Evolutionary conservation across 2,113 vertebrate species (phyloP).

Genomic region (Neolamprologus ventralis): DNA sequence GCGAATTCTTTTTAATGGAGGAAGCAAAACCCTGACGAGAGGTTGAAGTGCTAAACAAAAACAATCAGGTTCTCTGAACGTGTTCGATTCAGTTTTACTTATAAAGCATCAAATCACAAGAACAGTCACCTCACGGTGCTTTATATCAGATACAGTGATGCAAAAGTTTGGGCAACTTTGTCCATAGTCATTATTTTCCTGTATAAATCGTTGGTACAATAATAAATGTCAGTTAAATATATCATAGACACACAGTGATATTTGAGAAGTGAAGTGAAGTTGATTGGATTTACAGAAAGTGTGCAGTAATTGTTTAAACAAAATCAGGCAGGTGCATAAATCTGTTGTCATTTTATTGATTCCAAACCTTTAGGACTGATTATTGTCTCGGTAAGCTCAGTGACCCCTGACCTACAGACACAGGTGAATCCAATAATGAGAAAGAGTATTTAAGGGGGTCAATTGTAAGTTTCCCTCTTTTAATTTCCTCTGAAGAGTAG

Average conservation of each 20-base stretch:
- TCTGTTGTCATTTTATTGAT: too few relatives aligned
- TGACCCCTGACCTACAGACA: rapidly evolving
- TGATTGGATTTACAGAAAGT: rapidly evolving
- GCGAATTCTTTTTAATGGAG: not conserved
- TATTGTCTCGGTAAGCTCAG: too few relatives aligned
- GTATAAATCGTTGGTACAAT: not conserved
- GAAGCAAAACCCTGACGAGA: not conserved
- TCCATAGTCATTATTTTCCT: not conserved
- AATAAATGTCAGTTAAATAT: not conserved
- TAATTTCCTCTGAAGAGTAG: rapidly evolving
- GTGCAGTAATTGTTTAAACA: rapidly evolving
- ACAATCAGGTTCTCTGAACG: not conserved
- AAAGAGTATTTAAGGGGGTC: too few relatives aligned
- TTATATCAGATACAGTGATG: not conserved
- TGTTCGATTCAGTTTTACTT: not conserved
- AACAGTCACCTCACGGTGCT: not conserved
- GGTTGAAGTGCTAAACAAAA: not conserved
- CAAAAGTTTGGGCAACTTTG: rapidly evolving
- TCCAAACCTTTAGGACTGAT: too few relatives aligned
- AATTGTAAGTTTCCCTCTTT: too few relatives aligned
- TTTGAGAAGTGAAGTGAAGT: not conserved
- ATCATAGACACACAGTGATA: not conserved
- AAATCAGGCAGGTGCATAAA: too few relatives aligned
- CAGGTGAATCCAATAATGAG: too few relatives aligned
- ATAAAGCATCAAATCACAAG: not conserved